A percentile compares a stretch with the other conserved stretches of the same genome.
Evolutionary conservation across 2,888 invertebrate genomes (phyloP).

Genomic region (Malacosoma neustria): DNA sequence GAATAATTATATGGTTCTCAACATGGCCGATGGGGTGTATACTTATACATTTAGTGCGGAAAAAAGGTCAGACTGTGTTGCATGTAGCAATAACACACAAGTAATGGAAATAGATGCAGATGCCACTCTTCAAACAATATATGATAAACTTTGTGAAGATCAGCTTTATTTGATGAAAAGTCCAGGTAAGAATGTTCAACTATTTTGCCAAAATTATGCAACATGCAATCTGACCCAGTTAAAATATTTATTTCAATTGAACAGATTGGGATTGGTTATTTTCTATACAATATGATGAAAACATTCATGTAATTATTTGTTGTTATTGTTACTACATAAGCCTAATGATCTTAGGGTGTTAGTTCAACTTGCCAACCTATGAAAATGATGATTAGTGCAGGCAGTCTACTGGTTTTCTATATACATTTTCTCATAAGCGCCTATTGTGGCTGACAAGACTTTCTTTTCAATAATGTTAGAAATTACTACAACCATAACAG

Average conservation of each 20-base stretch:
- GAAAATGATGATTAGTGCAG: too few species aligned
- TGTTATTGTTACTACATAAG: too few species aligned
- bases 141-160: constrained; percentile 85
- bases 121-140: constrained; percentile 85
- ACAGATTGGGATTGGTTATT: background rate
- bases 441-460: too few species aligned
- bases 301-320: too few species aligned
- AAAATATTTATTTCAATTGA: background rate
- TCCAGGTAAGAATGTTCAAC: constrained; percentile 72
- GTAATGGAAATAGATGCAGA: constrained; percentile 73
- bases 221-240: background rate
- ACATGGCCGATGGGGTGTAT: constrained; percentile 96
- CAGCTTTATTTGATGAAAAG: constrained; percentile 91
- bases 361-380: too few species aligned
- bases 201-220: background rate
- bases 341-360: too few species aligned
- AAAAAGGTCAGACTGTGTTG: constrained; percentile 88
- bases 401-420: too few species aligned
- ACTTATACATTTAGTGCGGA: constrained; percentile 96
- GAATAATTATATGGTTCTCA: constrained; percentile 97
- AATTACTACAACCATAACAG: too few species aligned
- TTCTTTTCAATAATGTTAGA: too few species aligned
- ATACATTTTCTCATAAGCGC: too few species aligned
- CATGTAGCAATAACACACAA: constrained; percentile 85
- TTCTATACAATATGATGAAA: background rate